Evolutionary conservation across 2,797 vertebrate species (phyloP).

Genomic region (Pterois miles): DNA sequence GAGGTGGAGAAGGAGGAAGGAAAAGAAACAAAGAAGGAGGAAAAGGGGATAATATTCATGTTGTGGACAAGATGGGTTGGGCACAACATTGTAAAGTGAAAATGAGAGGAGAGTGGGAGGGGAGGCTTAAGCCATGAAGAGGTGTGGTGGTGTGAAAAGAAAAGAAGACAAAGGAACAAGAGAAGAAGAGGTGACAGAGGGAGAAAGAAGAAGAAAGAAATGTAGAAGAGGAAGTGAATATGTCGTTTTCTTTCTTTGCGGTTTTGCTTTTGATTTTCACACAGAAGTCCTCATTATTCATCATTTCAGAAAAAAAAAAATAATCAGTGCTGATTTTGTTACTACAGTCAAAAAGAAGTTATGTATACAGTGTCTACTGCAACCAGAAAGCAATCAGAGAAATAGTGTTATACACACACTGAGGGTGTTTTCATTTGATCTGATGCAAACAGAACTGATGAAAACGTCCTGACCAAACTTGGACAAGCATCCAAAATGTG

Average conservation of each 20-base stretch:
- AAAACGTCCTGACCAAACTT: conserved; percentile 24
- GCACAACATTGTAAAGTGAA: neutral
- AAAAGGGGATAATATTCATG: neutral
- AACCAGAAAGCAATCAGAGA: conserved; percentile 2
- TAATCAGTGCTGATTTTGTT: neutral
- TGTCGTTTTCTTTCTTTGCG: neutral
- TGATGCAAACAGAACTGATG: conserved; percentile 1
- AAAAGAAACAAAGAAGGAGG: conserved; percentile 6
- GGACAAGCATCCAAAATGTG: conserved; percentile 2
- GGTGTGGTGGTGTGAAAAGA: conserved; percentile 11
- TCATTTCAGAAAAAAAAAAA: neutral
- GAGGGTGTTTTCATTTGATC: conserved; percentile 19
- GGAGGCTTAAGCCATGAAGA: neutral
- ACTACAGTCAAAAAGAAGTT: neutral
- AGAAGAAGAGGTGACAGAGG: neutral
- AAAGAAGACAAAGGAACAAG: conserved; percentile 18
- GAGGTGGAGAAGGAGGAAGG: neutral
- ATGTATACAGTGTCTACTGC: neutral
- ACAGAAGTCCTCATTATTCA: neutral
- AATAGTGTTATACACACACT: neutral
- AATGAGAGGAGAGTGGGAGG: conserved; percentile 3
- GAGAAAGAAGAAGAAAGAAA: neutral
- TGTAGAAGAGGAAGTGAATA: neutral
- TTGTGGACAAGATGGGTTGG: conserved; percentile 14
- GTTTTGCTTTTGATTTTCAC: neutral